These are phyloP conservation scores for Hippocampus zosterae DNA, from an alignment of 2,113 vertebrate species.

Conservation along the genomic window DNA sequence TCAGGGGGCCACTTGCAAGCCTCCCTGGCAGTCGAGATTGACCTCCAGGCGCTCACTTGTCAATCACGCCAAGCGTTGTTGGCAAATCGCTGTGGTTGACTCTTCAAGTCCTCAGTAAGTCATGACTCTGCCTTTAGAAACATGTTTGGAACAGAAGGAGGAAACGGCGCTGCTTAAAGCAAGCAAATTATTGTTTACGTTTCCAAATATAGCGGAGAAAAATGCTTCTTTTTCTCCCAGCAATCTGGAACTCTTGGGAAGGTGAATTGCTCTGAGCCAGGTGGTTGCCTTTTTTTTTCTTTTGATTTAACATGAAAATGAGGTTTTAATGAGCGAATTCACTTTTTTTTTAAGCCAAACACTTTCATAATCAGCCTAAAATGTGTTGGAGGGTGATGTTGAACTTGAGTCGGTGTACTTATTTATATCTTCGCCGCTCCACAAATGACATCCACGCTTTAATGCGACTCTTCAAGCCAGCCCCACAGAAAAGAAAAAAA, in stretches of 20 bases:
- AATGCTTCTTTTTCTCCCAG: background rate
- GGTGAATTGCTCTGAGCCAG: slow-evolving; percentile 4
- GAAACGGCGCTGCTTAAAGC: background rate
- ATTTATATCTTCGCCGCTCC: slow-evolving; percentile 18
- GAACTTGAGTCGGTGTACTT: slow-evolving; percentile 12
- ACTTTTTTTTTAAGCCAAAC: slow-evolving; percentile 8
- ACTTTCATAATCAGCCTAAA: slow-evolving; percentile 15
- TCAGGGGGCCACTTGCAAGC: slow-evolving; percentile 39
- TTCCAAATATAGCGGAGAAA: slow-evolving; percentile 4
- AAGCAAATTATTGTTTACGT: background rate
- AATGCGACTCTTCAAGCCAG: background rate
- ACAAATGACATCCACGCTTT: slow-evolving; percentile 2
- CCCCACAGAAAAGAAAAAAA: background rate
- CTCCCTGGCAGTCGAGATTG: slow-evolving; percentile 40
- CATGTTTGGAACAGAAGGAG: slow-evolving; percentile 2
- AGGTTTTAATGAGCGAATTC: slow-evolving; percentile 4
- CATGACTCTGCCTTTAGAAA: slow-evolving; percentile 10
- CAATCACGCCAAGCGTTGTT: slow-evolving; percentile 40
- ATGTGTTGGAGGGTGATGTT: slow-evolving; percentile 16
- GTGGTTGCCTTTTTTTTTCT: slow-evolving; percentile 1
- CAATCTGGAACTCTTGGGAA: background rate
- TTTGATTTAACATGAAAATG: background rate
- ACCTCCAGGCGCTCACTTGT: slow-evolving; percentile 45
- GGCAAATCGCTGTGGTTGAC: slow-evolving; percentile 40
- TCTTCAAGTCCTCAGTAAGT: slow-evolving; percentile 28